Percentiles rank a stretch among this genome's conserved stretches.
Evolutionary conservation across 37 sponge, comb jelly and placozoan genomes (phyloP).

Genomic region (Dysidea cf. avara): DNA sequence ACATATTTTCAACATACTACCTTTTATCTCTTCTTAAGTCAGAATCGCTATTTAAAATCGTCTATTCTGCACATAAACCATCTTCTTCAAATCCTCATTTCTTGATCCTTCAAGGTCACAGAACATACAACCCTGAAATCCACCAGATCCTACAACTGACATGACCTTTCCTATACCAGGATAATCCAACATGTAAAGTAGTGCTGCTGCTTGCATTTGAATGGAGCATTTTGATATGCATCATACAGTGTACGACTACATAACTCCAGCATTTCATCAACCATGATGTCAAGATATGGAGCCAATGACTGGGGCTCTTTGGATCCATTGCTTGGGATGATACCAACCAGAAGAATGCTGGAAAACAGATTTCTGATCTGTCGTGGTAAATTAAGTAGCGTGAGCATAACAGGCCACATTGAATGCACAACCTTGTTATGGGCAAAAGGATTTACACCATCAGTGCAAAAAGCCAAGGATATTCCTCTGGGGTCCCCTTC

Average conservation of each 20-base stretch:
- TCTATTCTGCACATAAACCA: too few relatives aligned
- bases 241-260: conserved; percentile 4
- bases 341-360: conserved; percentile 20
- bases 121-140: conserved; percentile 10
- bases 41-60: too few relatives aligned
- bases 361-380: conserved; percentile 7
- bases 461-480: background rate
- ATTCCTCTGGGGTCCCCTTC: conserved; percentile 22
- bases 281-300: conserved; percentile 18
- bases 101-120: conserved; percentile 8
- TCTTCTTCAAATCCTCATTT: too few relatives aligned
- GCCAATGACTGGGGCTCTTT: background rate
- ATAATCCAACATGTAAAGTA: conserved; percentile 13
- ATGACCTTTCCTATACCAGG: conserved; percentile 28
- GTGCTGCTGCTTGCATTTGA: conserved; percentile 1
- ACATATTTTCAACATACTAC: too few relatives aligned
- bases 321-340: conserved; percentile 15
- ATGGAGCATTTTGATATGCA: conserved; percentile 18
- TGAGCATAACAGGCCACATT: conserved; percentile 2
- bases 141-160: conserved; percentile 9
- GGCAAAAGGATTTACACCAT: too few relatives aligned
- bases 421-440: too few relatives aligned
- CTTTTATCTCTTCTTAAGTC: too few relatives aligned
- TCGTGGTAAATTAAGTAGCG: conserved; percentile 24
- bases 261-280: conserved; percentile 16